phyloP scores from a whole-genome alignment of 2,113 vertebrate species.

The Mus spicilegus region DNA sequence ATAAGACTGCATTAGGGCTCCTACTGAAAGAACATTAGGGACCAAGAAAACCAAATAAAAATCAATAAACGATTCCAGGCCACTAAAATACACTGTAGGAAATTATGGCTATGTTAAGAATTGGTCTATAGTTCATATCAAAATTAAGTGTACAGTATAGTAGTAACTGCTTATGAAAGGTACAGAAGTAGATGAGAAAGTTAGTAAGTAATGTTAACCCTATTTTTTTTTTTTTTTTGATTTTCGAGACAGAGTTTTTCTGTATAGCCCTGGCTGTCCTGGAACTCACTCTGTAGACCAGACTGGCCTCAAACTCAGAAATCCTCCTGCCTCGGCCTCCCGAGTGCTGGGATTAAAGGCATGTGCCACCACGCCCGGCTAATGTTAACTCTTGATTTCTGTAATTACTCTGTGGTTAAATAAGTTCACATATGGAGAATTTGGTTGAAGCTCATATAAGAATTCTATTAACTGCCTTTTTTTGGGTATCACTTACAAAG shows the following conservation, averaged over 20 bases:
- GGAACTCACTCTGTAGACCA: too few species aligned
- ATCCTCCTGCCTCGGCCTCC: too few species aligned
- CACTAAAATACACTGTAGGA: not conserved
- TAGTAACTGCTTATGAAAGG: not conserved
- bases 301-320: too few species aligned
- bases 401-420: not conserved
- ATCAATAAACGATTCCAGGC: not conserved
- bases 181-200: not conserved
- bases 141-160: not conserved
- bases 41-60: slow-evolving; percentile 30
- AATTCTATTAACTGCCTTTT: slow-evolving; percentile 25
- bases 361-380: too few species aligned
- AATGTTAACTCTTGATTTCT: slow-evolving; percentile 39
- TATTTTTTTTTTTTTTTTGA: not conserved
- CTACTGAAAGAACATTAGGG: not conserved
- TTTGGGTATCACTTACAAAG: slow-evolving; percentile 45
- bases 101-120: not conserved
- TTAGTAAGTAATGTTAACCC: not conserved
- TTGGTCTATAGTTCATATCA: not conserved
- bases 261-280: too few species aligned
- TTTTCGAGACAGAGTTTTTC: too few species aligned
- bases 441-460: not conserved
- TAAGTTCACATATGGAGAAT: slow-evolving; percentile 21
- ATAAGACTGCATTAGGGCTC: not conserved
- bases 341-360: too few species aligned